phyloP scores from a whole-genome alignment of 1,140 invertebrate genomes.

The Drosophila equinoxialis region DNA sequence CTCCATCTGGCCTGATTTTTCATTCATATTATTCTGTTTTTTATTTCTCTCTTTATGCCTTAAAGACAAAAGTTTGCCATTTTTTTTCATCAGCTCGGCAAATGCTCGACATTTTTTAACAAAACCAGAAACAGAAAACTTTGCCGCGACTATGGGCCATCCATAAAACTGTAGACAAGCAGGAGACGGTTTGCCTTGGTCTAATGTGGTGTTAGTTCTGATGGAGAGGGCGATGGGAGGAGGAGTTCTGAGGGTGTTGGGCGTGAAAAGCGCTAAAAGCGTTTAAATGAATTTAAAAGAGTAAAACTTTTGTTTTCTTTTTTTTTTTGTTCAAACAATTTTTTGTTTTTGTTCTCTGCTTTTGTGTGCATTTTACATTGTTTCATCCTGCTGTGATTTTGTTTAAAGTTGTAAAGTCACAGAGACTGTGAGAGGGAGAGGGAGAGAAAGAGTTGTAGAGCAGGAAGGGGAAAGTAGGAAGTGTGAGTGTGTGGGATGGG shows the following conservation, averaged over 20 bases:
- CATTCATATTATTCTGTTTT: constrained; percentile 13
- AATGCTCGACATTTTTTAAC: constrained; percentile 41
- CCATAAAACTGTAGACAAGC: constrained; percentile 48
- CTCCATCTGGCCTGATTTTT: neutral
- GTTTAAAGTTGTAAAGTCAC: constrained; percentile 57
- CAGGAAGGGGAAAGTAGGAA: too few species aligned
- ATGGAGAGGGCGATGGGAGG: neutral
- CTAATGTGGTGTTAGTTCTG: constrained; percentile 15
- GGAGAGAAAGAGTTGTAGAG: neutral
- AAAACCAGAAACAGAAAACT: constrained; percentile 46
- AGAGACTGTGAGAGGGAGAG: neutral
- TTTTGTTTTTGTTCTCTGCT: constrained; percentile 21
- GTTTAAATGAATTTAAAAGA: constrained; percentile 76
- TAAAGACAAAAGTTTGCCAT: constrained; percentile 58
- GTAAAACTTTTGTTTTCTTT: constrained; percentile 49
- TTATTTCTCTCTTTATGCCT: constrained; percentile 24
- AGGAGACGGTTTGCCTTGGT: constrained; percentile 28
- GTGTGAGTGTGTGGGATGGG: constrained; percentile 20
- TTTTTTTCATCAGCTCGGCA: constrained; percentile 40
- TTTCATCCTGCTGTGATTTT: constrained; percentile 55
- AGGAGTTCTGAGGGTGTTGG: constrained; percentile 9
- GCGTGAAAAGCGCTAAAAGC: constrained; percentile 75
- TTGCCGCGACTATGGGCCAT: constrained; percentile 25
- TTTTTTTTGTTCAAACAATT: constrained; percentile 43
- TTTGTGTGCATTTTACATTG: constrained; percentile 56